These are phyloP conservation scores for Columbina picui DNA, from an alignment of 2,113 vertebrate genomes.

Conservation along the genomic window DNA sequence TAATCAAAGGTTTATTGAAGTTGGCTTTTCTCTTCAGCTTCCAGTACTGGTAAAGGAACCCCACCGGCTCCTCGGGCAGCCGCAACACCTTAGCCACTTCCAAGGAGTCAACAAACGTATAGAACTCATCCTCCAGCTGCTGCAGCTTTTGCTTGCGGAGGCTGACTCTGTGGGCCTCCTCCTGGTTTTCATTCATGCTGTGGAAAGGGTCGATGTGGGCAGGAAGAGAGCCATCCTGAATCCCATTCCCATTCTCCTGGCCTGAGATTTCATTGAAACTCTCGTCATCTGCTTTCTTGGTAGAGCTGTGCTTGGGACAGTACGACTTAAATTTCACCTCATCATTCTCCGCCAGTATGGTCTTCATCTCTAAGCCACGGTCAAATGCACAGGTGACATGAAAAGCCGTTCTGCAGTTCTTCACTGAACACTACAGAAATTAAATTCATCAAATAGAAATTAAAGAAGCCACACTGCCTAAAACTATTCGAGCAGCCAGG, in stretches of 20 bases:
- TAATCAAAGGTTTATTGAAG: slow-evolving; percentile 94
- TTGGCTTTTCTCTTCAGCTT: slow-evolving; percentile 94
- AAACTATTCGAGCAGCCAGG: accelerated
- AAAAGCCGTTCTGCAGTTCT: slow-evolving; percentile 94
- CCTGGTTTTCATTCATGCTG: slow-evolving; percentile 77
- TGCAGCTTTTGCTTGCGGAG: slow-evolving; percentile 93
- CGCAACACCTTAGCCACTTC: slow-evolving; percentile 84
- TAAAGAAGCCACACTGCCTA: not conserved
- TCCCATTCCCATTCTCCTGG: slow-evolving; percentile 63
- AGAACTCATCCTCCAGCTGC: slow-evolving; percentile 95
- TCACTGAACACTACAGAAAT: slow-evolving; percentile 89
- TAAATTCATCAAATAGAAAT: not conserved
- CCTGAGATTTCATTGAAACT: slow-evolving; percentile 45
- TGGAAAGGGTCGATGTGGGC: slow-evolving; percentile 59
- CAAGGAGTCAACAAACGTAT: slow-evolving; percentile 84
- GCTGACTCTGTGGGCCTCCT: slow-evolving; percentile 85
- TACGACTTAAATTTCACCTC: slow-evolving; percentile 98
- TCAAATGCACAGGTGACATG: slow-evolving; percentile 95
- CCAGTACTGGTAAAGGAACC: slow-evolving; percentile 97
- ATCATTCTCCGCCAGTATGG: slow-evolving; percentile 90
- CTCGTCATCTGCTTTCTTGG: slow-evolving; percentile 59
- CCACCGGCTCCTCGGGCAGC: slow-evolving; percentile 83
- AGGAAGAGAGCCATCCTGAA: slow-evolving; percentile 44
- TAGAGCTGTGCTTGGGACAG: slow-evolving; percentile 91
- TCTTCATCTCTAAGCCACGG: slow-evolving; percentile 91